Percentiles rank a stretch among this genome's conserved stretches.
Conservation (phyloP, 2,888 invertebrate species). For the Tetragonisca angustula region DNA sequence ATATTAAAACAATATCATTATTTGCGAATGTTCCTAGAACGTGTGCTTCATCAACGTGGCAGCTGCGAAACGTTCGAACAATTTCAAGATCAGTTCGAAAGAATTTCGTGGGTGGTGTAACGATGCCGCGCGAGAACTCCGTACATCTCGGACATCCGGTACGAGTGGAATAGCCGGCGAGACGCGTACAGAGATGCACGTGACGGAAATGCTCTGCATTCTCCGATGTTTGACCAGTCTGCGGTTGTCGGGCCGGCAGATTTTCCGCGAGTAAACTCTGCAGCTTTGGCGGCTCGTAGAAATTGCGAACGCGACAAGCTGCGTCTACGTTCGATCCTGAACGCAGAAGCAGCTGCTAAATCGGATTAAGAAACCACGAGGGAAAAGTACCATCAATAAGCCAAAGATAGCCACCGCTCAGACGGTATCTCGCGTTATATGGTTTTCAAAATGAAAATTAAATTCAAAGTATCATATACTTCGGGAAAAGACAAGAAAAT, state of each 20-base stretch:
- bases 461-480: conserved; percentile 3
- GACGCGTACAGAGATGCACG: conserved; percentile 43
- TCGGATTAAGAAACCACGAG: conserved; percentile 42
- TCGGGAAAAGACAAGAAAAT: no score
- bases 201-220: conserved; percentile 44
- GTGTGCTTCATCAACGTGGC: not conserved
- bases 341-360: conserved; percentile 12
- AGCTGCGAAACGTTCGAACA: not conserved
- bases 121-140: conserved; percentile 56
- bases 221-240: conserved; percentile 10
- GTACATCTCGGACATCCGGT: conserved; percentile 54
- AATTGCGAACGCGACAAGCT: conserved; percentile 19
- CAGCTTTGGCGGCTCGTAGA: not conserved
- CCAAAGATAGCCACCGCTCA: conserved; percentile 14
- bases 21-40: not conserved
- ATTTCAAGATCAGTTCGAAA: conserved; percentile 31
- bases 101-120: conserved; percentile 37
- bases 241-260: conserved; percentile 13
- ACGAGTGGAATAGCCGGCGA: conserved; percentile 23
- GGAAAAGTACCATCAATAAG: not conserved
- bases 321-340: conserved; percentile 29
- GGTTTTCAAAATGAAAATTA: conserved; percentile 7
- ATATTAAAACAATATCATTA: no score
- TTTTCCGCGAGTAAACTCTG: conserved; percentile 31
- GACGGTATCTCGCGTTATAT: not conserved